These are phyloP conservation scores for Boleophthalmus pectinirostris DNA, from an alignment of 2,113 vertebrate genomes.

Conservation along the genomic window DNA sequence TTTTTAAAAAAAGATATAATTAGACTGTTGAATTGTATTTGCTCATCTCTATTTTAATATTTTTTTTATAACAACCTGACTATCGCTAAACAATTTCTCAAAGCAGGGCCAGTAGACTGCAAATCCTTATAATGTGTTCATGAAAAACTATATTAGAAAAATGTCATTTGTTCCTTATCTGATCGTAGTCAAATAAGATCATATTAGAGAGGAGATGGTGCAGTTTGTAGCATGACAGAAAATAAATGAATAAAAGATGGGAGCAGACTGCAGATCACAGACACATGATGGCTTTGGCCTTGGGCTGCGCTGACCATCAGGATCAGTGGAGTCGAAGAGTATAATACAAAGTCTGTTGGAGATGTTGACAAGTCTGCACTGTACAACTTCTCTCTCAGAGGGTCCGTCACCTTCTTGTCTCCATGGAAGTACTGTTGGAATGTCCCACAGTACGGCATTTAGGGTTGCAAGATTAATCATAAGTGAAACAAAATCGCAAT, in stretches of 20 bases:
- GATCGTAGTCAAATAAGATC: not conserved
- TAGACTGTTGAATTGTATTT: too few species aligned
- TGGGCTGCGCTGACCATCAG: constrained; percentile 7
- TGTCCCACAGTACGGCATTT: too few species aligned
- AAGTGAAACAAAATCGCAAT: too few species aligned
- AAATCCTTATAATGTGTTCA: not conserved
- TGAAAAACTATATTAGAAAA: not conserved
- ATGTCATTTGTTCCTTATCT: not conserved
- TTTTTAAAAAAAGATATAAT: too few species aligned
- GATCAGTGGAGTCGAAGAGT: constrained; percentile 12
- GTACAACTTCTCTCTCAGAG: too few species aligned
- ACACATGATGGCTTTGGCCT: constrained; percentile 28
- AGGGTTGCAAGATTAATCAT: too few species aligned
- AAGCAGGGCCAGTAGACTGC: not conserved
- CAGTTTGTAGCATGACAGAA: not conserved
- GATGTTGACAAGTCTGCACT: not conserved
- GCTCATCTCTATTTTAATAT: not conserved
- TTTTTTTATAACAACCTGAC: not conserved
- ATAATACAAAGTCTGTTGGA: not conserved
- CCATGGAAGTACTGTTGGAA: too few species aligned
- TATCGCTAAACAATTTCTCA: not conserved
- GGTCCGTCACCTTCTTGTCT: too few species aligned
- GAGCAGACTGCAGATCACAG: constrained; percentile 5
- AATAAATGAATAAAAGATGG: not conserved
- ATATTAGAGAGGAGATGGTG: not conserved